Percentiles rank a stretch among this genome's conserved stretches.
Evolutionary conservation across 2,888 invertebrate species (phyloP).

Genomic region (Anthrax anthrax): DNA sequence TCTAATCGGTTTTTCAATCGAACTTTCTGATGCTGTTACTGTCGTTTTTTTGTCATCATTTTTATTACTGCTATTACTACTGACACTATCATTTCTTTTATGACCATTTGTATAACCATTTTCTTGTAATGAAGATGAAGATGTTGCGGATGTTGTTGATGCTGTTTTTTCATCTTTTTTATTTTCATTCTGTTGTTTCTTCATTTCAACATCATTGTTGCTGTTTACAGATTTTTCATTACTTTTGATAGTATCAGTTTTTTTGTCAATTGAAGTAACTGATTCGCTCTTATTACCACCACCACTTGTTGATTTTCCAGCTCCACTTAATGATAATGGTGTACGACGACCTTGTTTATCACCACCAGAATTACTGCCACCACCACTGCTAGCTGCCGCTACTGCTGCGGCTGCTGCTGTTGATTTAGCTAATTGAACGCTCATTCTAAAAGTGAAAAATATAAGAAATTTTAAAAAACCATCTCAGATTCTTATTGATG

Average conservation of each 20-base stretch:
- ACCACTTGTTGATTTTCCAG: not conserved
- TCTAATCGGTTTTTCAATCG: not conserved
- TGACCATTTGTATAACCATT: not conserved
- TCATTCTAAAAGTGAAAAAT: no score
- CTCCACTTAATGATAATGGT: not conserved
- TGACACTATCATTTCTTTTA: conserved; percentile 1
- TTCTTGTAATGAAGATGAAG: not conserved
- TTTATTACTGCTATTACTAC: not conserved
- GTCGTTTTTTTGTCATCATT: conserved; percentile 4
- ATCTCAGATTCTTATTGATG: no score
- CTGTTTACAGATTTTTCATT: not conserved
- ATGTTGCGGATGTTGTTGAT: no score
- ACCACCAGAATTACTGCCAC: no score
- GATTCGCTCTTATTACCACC: no score
- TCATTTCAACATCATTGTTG: not conserved
- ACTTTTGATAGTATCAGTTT: not conserved
- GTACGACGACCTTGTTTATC: conserved; percentile 1
- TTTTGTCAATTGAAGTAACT: not conserved
- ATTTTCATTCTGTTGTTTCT: no score
- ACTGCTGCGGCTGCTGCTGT: not conserved
- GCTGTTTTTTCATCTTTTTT: not conserved
- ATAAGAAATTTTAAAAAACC: no score
- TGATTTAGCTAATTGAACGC: conserved; percentile 5
- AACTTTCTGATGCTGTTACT: not conserved
- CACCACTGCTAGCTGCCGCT: no score